These are phyloP conservation scores for Eristalis arbustorum DNA, from an alignment of 2,888 invertebrate genomes.

Conservation along the genomic window DNA sequence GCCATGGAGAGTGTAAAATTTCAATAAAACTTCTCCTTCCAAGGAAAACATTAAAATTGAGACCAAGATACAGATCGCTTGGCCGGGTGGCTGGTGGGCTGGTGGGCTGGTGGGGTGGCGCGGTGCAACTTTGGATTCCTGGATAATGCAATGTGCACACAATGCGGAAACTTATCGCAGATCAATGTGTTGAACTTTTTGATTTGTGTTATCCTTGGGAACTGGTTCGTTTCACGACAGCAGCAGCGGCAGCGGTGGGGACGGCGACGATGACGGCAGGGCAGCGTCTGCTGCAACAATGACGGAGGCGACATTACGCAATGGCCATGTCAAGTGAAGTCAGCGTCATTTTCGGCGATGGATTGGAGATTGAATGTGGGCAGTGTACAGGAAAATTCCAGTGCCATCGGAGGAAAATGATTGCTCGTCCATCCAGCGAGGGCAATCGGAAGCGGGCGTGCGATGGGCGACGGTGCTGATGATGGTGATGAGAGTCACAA, in stretches of 20 bases:
- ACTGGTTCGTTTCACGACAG: slow-evolving; percentile 28
- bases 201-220: slow-evolving; percentile 66
- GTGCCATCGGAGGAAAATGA: slow-evolving; percentile 36
- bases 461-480: background rate
- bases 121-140: slow-evolving; percentile 14
- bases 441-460: slow-evolving; percentile 34
- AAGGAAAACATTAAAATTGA: slow-evolving; percentile 62
- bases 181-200: slow-evolving; percentile 69
- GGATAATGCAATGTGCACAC: slow-evolving; percentile 65
- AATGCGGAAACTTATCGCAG: slow-evolving; percentile 66
- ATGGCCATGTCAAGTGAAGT: slow-evolving; percentile 2
- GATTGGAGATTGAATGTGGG: slow-evolving; percentile 37
- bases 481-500: slow-evolving; percentile 38
- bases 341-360: background rate
- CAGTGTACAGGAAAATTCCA: slow-evolving; percentile 24
- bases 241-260: no score
- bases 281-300: slow-evolving; percentile 3
- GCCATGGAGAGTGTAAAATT: slow-evolving; percentile 30
- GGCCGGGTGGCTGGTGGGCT: no score
- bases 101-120: background rate
- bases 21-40: slow-evolving; percentile 50
- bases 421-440: slow-evolving; percentile 28
- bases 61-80: slow-evolving; percentile 36
- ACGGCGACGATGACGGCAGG: background rate
- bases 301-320: slow-evolving; percentile 26